These are phyloP conservation scores for Crypturellus tataupa DNA, from an alignment of 2,797 vertebrate species.

Conservation along the genomic window DNA sequence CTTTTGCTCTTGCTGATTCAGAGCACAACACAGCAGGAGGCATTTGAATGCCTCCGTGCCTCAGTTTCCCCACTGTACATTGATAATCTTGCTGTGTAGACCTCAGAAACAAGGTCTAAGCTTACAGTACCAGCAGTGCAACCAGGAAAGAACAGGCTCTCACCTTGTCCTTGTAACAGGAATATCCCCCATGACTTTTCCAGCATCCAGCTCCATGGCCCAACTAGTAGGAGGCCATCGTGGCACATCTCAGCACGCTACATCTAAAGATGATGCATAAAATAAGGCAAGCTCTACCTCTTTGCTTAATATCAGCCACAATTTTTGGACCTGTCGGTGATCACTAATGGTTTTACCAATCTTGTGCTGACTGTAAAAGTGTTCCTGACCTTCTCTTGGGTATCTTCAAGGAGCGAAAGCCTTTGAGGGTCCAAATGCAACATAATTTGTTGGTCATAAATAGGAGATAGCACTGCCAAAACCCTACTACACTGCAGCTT, in stretches of 20 bases:
- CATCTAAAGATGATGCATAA: not conserved
- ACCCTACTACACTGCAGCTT: not conserved
- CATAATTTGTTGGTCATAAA: constrained; percentile 2
- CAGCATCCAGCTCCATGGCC: not conserved
- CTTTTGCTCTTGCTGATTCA: not conserved
- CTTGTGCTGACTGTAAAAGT: not conserved
- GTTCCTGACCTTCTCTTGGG: not conserved
- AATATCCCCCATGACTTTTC: not conserved
- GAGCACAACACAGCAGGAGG: not conserved
- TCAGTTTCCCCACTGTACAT: not conserved
- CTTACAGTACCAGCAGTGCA: fast-evolving
- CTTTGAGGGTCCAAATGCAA: not conserved
- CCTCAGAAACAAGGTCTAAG: not conserved
- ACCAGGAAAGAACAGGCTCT: not conserved
- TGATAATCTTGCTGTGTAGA: not conserved
- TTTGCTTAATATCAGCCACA: not conserved
- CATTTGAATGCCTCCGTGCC: not conserved
- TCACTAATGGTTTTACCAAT: not conserved
- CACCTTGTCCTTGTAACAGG: not conserved
- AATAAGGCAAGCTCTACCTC: not conserved
- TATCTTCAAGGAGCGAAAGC: constrained; percentile 22
- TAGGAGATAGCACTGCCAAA: constrained; percentile 22
- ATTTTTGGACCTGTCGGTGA: not conserved
- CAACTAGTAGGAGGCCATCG: not conserved
- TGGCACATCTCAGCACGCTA: not conserved